Conservation (phyloP, 2,888 invertebrate genomes). For the Onchidella celtica region DNA sequence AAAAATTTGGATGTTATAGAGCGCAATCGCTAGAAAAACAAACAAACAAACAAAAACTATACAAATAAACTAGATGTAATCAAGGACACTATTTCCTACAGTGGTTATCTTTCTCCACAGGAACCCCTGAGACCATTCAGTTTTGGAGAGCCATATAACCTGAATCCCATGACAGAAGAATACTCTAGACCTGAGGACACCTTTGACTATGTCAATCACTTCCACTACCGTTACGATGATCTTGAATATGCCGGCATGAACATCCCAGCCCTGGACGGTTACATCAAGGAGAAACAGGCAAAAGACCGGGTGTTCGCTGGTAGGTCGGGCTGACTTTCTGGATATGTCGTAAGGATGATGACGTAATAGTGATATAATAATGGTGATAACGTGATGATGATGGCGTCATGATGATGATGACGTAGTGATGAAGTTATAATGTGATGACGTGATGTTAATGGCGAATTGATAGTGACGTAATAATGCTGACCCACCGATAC, state of each 20-base stretch:
- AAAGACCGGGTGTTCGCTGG: constrained; percentile 54
- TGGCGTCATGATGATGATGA: no score
- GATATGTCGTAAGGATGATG: no score
- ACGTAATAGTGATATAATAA: no score
- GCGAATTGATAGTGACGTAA: no score
- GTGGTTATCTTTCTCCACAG: neutral
- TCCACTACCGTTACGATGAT: constrained; percentile 52
- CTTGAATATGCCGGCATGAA: constrained; percentile 56
- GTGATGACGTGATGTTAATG: no score
- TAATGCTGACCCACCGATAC: no score
- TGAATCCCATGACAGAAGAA: constrained; percentile 53
- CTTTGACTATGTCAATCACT: constrained; percentile 54
- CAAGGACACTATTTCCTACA: no score
- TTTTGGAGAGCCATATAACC: constrained; percentile 59
- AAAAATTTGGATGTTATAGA: neutral
- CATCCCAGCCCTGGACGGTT: constrained; percentile 51
- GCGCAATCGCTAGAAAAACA: neutral
- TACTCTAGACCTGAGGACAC: constrained; percentile 54
- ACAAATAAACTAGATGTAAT: neutral
- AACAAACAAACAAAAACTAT: neutral
- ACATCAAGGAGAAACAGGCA: constrained; percentile 48
- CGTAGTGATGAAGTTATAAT: no score
- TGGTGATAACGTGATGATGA: no score
- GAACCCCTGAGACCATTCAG: constrained; percentile 57
- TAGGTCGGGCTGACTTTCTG: no score